Conservation (phyloP, 1,140 invertebrate genomes). For the Elymnias hypermnestra region DNA sequence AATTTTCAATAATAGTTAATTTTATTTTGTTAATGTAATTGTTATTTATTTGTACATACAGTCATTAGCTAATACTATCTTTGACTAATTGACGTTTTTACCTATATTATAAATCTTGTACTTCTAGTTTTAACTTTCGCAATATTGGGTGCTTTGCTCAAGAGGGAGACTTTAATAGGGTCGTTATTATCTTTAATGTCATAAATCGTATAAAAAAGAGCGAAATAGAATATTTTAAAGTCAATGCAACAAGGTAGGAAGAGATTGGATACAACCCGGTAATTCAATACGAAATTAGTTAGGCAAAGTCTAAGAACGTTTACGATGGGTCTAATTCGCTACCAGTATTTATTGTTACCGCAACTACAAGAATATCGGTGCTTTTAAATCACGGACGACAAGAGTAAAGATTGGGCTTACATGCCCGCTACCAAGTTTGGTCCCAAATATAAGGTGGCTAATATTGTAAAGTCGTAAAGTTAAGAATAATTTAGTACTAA, state of each 20-base stretch:
- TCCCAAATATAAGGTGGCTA: slow-evolving; percentile 19
- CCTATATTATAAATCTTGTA: too few species aligned
- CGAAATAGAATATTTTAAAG: slow-evolving; percentile 10
- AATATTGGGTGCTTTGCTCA: too few species aligned
- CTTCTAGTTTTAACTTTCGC: too few species aligned
- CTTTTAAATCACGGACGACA: slow-evolving; percentile 28
- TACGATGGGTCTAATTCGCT: slow-evolving; percentile 35
- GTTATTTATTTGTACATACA: too few species aligned
- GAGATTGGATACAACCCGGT: slow-evolving; percentile 15
- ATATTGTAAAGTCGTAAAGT: slow-evolving; percentile 8
- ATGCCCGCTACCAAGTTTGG: slow-evolving; percentile 29
- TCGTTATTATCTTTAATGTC: too few species aligned
- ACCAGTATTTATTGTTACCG: slow-evolving; percentile 51
- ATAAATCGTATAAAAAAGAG: slow-evolving; percentile 1
- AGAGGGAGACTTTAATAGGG: too few species aligned
- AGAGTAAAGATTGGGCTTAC: slow-evolving; percentile 26
- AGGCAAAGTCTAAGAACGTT: slow-evolving; percentile 22
- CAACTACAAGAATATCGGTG: slow-evolving; percentile 22
- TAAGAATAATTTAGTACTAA: slow-evolving; percentile 14
- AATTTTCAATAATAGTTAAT: too few species aligned
- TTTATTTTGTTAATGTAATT: too few species aligned
- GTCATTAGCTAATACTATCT: too few species aligned
- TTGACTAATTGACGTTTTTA: too few species aligned
- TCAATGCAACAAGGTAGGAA: slow-evolving; percentile 7
- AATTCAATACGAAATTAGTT: slow-evolving; percentile 22